Conservation (phyloP, 2,797 vertebrate species). For the Pteronotus mesoamericanus region DNA sequence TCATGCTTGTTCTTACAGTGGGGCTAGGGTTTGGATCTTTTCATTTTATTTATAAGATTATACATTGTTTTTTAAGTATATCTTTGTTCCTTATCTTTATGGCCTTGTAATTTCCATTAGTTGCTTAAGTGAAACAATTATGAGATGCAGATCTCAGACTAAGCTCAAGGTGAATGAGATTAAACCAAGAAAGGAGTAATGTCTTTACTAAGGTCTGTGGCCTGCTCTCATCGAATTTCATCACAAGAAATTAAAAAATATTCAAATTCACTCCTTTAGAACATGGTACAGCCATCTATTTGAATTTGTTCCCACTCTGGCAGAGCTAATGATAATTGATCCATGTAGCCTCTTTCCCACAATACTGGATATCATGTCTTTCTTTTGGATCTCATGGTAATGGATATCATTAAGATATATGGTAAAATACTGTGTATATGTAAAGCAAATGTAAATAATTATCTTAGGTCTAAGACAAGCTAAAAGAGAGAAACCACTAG, state of each 20-base stretch:
- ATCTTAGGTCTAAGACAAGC: neutral
- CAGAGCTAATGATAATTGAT: neutral
- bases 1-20: neutral
- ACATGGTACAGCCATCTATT: neutral
- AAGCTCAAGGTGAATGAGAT: neutral
- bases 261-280: neutral
- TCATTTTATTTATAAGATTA: conserved; percentile 9
- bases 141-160: neutral
- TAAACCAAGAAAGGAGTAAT: neutral
- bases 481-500: neutral
- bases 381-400: too few relatives aligned
- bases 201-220: neutral
- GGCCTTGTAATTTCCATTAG: neutral
- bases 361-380: neutral
- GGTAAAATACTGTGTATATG: neutral
- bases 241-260: neutral
- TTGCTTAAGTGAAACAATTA: neutral
- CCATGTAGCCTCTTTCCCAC: neutral
- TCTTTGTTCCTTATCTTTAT: neutral
- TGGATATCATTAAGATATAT: neutral
- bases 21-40: neutral
- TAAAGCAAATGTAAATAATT: neutral
- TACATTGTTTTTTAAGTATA: neutral
- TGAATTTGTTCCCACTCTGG: neutral
- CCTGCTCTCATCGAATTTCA: neutral